These are phyloP conservation scores for Cladorhizidae sp. DNA, from an alignment of 37 sponge, comb jelly and placozoan genomes.

Conservation along the genomic window DNA sequence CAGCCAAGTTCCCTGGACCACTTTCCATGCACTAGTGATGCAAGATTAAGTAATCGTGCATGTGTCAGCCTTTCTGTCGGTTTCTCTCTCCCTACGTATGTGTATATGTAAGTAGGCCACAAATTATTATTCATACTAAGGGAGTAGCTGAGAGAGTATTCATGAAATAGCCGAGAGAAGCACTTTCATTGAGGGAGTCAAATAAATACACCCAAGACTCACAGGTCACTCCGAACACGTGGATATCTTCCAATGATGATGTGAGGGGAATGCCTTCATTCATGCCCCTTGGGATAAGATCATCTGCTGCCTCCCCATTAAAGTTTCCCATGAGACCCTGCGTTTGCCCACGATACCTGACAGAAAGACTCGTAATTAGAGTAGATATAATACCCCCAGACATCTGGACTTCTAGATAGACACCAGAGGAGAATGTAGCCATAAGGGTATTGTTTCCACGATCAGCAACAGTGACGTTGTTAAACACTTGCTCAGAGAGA, in stretches of 20 bases:
- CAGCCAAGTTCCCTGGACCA: too few species aligned
- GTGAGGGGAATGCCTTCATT: slow-evolving; percentile 14
- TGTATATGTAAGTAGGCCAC: too few species aligned
- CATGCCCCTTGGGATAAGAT: slow-evolving; percentile 37
- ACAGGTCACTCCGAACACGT: slow-evolving; percentile 47
- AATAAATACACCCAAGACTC: too few species aligned
- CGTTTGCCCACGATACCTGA: slow-evolving; percentile 1
- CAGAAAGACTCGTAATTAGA: slow-evolving; percentile 22
- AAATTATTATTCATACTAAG: too few species aligned
- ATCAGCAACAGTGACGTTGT: slow-evolving; percentile 33
- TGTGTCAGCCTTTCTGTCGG: too few species aligned
- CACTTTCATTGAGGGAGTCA: too few species aligned
- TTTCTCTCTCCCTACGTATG: too few species aligned
- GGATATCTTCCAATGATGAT: slow-evolving; percentile 30
- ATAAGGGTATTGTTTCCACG: slow-evolving; percentile 11
- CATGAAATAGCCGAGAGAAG: too few species aligned
- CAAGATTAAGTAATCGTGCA: too few species aligned
- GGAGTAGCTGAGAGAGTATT: too few species aligned
- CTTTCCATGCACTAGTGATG: too few species aligned
- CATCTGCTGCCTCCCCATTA: slow-evolving; percentile 69
- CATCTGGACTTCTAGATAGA: slow-evolving; percentile 12
- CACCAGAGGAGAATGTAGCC: slow-evolving; percentile 45
- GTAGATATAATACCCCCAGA: slow-evolving; percentile 41
- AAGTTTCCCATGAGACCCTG: slow-evolving; percentile 66
- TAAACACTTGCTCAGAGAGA: slow-evolving; percentile 27